Conservation (phyloP, 1,140 invertebrate genomes). For the Theocolax elegans region DNA sequence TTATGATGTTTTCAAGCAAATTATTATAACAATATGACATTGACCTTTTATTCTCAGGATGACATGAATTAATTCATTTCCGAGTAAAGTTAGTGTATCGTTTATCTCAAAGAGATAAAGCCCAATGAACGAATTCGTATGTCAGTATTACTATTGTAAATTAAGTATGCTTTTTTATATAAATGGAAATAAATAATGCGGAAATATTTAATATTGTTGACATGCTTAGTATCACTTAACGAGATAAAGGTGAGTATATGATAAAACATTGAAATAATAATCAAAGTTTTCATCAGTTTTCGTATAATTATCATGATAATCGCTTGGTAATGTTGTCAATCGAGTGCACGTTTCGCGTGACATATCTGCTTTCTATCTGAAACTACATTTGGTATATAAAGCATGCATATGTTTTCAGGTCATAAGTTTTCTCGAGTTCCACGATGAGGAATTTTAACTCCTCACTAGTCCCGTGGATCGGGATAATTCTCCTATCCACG, state of each 20-base stretch:
- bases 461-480: constrained; percentile 20
- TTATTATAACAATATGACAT: no score
- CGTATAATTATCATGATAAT: constrained; percentile 24
- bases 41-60: no score
- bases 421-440: constrained; percentile 1
- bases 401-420: not conserved
- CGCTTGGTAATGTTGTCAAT: constrained; percentile 10
- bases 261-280: constrained; percentile 11
- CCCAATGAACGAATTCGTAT: no score
- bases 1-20: no score
- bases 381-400: constrained; percentile 30
- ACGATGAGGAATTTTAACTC: constrained; percentile 35
- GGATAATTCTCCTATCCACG: not conserved
- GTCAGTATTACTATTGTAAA: no score
- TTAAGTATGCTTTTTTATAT: no score
- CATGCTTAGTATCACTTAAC: no score
- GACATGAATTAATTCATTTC: no score
- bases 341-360: constrained; percentile 34
- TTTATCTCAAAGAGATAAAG: no score
- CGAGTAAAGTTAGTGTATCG: no score
- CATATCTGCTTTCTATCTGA: constrained; percentile 30
- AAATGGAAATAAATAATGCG: constrained; percentile 23
- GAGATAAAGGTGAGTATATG: not conserved
- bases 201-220: constrained; percentile 16
- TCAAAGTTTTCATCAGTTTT: constrained; percentile 23